phyloP scores from a whole-genome alignment of 1,140 invertebrate species.

The Caenorhabditis briggsae region DNA sequence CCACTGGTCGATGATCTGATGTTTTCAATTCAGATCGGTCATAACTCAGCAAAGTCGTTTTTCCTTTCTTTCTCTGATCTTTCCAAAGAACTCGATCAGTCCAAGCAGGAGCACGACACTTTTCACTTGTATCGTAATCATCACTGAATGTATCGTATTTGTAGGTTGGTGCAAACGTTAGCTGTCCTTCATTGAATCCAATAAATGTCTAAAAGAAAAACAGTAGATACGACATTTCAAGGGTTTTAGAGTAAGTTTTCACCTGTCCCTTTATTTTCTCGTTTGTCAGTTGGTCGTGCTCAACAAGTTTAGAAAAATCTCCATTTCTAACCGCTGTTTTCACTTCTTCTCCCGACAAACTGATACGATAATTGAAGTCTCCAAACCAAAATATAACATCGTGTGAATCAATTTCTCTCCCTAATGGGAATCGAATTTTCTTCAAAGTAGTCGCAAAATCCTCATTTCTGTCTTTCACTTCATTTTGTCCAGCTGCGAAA shows the following conservation, averaged over 20 bases:
- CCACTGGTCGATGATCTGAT: slow-evolving; percentile 87
- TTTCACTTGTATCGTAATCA: slow-evolving; percentile 99
- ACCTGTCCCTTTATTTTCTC: slow-evolving; percentile 80
- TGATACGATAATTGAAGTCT: slow-evolving; percentile 91
- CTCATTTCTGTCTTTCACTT: slow-evolving; percentile 92
- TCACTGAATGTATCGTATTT: slow-evolving; percentile 99
- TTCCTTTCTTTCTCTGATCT: slow-evolving; percentile 45
- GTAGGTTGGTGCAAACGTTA: slow-evolving; percentile 95
- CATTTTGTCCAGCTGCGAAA: slow-evolving; percentile 96
- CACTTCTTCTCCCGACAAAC: slow-evolving; percentile 82
- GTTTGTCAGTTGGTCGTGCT: slow-evolving; percentile 89
- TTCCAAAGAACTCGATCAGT: slow-evolving; percentile 95
- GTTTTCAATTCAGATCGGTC: slow-evolving; percentile 94
- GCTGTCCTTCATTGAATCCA: slow-evolving; percentile 91
- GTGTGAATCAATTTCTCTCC: slow-evolving; percentile 89
- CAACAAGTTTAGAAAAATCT: slow-evolving; percentile 86
- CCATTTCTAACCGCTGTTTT: slow-evolving; percentile 87
- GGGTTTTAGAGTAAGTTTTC: not conserved
- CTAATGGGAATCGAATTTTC: slow-evolving; percentile 93
- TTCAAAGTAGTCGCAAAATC: slow-evolving; percentile 95
- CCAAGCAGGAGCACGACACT: slow-evolving; percentile 93
- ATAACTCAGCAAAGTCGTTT: slow-evolving; percentile 70
- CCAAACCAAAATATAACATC: slow-evolving; percentile 99
- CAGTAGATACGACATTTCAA: not conserved
- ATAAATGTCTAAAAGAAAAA: slow-evolving; percentile 87